Conservation (phyloP, 2,113 vertebrate species). For the Chamaetylas fuelleborni region DNA sequence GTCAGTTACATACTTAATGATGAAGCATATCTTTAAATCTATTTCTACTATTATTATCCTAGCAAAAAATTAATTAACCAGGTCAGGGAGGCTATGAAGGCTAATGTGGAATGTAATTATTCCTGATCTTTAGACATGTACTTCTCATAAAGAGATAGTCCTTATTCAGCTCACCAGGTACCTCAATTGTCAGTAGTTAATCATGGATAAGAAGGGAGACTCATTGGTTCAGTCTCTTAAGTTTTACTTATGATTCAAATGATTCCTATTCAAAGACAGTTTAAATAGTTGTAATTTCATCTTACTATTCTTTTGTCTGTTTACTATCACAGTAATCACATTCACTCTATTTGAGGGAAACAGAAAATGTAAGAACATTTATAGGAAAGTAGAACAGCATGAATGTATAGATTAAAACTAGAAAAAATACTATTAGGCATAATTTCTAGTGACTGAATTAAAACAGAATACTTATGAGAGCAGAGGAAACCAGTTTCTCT, state of each 20-base stretch:
- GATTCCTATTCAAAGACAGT: constrained; percentile 42
- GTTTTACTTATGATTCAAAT: constrained; percentile 53
- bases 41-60: constrained; percentile 81
- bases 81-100: constrained; percentile 75
- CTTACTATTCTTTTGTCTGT: constrained; percentile 48
- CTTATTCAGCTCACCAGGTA: constrained; percentile 77
- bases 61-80: constrained; percentile 85
- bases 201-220: constrained; percentile 60
- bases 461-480: constrained; percentile 5
- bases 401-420: not conserved
- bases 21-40: constrained; percentile 79
- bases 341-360: constrained; percentile 34
- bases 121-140: constrained; percentile 78
- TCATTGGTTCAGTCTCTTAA: constrained; percentile 63
- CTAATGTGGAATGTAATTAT: constrained; percentile 82
- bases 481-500: not conserved
- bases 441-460: constrained; percentile 10
- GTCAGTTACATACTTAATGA: constrained; percentile 81
- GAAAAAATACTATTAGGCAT: not conserved
- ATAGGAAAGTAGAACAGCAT: not conserved
- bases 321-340: not conserved
- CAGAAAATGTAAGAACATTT: constrained; percentile 14
- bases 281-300: constrained; percentile 50
- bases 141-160: constrained; percentile 75
- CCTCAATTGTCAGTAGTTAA: constrained; percentile 73